Percentiles rank a stretch among this genome's conserved stretches.
phyloP scores from a whole-genome alignment of 2,888 invertebrate genomes.

The Venustoraphidia nigricollis region DNA sequence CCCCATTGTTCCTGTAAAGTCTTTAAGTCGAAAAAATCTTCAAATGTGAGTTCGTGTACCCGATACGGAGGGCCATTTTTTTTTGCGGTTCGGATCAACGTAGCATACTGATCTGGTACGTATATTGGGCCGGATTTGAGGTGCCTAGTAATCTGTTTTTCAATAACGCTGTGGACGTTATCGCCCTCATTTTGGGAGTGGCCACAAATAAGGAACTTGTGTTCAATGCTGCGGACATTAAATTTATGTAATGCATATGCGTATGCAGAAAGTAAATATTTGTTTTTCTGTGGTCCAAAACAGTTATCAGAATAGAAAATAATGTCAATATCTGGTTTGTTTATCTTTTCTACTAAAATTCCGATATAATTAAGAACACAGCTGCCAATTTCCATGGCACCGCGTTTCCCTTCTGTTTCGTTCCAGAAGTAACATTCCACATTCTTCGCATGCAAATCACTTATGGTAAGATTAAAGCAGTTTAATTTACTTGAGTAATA shows the following conservation, averaged over 20 bases:
- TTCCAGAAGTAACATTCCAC: conserved; percentile 17
- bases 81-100: conserved; percentile 6
- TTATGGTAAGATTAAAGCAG: conserved; percentile 15
- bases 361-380: conserved; percentile 12
- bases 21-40: conserved; percentile 9
- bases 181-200: conserved; percentile 22
- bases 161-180: conserved; percentile 19
- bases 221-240: conserved; percentile 15
- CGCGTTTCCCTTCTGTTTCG: conserved; percentile 14
- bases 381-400: conserved; percentile 13
- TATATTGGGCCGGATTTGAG: conserved; percentile 3
- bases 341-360: conserved; percentile 6
- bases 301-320: conserved; percentile 20
- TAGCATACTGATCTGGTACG: conserved; percentile 2
- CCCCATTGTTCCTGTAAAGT: conserved; percentile 8
- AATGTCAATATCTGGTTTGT: conserved; percentile 9
- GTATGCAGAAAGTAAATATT: conserved; percentile 13
- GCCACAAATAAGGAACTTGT: conserved; percentile 19
- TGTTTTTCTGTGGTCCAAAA: conserved; percentile 12
- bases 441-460: conserved; percentile 6
- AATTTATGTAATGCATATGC: conserved; percentile 9
- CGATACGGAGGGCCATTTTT: conserved; percentile 7
- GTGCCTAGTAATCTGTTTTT: conserved; percentile 8
- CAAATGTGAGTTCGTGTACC: conserved; percentile 6
- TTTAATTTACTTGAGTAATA: conserved; percentile 7